phyloP scores from a whole-genome alignment of 92 coral and sea anemone species.

The Hydrozoanthus gracilis region DNA sequence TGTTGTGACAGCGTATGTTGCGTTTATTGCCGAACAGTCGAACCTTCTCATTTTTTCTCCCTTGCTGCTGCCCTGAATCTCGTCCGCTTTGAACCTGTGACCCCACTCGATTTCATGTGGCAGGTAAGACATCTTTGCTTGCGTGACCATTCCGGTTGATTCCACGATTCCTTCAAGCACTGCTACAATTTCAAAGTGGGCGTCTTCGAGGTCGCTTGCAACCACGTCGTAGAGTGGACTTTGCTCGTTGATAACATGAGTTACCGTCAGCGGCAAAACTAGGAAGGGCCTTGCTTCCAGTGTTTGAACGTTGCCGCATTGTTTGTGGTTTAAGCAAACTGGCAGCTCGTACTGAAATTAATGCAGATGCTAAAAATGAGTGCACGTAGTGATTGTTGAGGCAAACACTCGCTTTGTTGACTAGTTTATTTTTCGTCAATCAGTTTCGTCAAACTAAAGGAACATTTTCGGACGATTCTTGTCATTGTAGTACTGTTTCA shows the following conservation, averaged over 20 bases:
- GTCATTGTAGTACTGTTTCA: too few species aligned
- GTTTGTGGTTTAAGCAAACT: slow-evolving; percentile 62
- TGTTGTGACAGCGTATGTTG: slow-evolving; percentile 54
- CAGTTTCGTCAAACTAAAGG: too few species aligned
- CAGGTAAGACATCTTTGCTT: slow-evolving; percentile 89
- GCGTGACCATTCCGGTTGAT: slow-evolving; percentile 94
- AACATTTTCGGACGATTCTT: too few species aligned
- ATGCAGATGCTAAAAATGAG: too few species aligned
- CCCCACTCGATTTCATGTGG: slow-evolving; percentile 94
- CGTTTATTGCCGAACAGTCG: slow-evolving; percentile 71
- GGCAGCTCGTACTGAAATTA: slow-evolving; percentile 78
- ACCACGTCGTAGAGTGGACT: slow-evolving; percentile 92
- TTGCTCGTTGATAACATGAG: slow-evolving; percentile 84
- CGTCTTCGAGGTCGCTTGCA: slow-evolving; percentile 64
- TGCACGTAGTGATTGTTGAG: background rate
- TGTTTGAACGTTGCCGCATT: slow-evolving; percentile 46
- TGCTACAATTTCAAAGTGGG: slow-evolving; percentile 86
- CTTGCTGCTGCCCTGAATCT: background rate
- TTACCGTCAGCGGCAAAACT: slow-evolving; percentile 83
- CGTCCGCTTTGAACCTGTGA: slow-evolving; percentile 44
- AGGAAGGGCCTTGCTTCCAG: slow-evolving; percentile 83
- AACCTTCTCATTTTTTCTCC: slow-evolving; percentile 40
- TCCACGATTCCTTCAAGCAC: slow-evolving; percentile 94
- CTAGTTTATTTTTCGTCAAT: background rate
- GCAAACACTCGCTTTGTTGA: background rate